These are phyloP conservation scores for Campoplex capitator DNA, from an alignment of 2,888 invertebrate species.

Conservation along the genomic window DNA sequence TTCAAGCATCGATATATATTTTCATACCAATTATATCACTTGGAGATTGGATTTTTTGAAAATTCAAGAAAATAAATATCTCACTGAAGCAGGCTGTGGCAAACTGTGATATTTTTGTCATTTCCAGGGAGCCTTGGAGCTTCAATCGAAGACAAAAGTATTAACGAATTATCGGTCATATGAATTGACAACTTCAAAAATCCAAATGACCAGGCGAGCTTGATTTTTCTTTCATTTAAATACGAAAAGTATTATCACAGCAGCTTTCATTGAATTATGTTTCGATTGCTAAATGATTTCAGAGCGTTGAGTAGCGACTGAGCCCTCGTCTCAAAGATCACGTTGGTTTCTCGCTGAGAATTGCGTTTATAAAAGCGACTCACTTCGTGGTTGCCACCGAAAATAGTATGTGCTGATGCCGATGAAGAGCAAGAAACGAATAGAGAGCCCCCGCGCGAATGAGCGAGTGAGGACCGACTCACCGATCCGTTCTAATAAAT, in stretches of 20 bases:
- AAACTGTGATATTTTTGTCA: not conserved
- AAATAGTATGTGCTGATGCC: slow-evolving; percentile 62
- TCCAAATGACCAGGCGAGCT: not conserved
- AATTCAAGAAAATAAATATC: not conserved
- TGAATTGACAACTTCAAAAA: not conserved
- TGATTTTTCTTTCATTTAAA: slow-evolving; percentile 8
- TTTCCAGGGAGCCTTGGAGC: not conserved
- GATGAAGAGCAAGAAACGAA: slow-evolving; percentile 62
- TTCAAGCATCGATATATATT: not conserved
- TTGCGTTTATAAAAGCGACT: slow-evolving; percentile 33
- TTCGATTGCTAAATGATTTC: slow-evolving; percentile 1
- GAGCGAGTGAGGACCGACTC: slow-evolving; percentile 77
- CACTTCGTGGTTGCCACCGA: slow-evolving; percentile 49
- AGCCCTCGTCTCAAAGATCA: slow-evolving; percentile 57
- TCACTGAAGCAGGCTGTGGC: not conserved
- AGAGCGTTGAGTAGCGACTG: slow-evolving; percentile 59
- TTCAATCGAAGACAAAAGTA: not conserved
- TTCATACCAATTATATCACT: not conserved
- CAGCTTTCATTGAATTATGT: slow-evolving; percentile 6
- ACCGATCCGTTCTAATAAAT: slow-evolving; percentile 85
- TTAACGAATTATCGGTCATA: not conserved
- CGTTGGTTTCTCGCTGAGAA: slow-evolving; percentile 33
- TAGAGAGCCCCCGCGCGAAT: slow-evolving; percentile 70
- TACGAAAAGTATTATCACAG: slow-evolving; percentile 12
- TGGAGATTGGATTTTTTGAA: not conserved